Conservation (phyloP, 2,888 invertebrate species). For the Ornithoptera priamus region DNA sequence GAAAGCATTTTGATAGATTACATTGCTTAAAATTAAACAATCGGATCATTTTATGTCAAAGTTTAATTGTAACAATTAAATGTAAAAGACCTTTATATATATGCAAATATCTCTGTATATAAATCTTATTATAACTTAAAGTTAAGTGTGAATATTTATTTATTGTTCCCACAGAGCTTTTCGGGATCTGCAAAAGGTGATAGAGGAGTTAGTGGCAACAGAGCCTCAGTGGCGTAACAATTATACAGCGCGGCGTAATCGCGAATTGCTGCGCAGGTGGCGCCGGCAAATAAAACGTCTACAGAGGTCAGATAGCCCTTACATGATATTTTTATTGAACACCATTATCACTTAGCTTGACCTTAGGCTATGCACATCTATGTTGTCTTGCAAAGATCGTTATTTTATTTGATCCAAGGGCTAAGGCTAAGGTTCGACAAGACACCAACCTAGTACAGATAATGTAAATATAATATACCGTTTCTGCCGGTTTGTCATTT, state of each 20-base stretch:
- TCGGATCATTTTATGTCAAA: too few relatives aligned
- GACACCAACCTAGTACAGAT: too few relatives aligned
- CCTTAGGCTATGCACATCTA: too few relatives aligned
- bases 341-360: too few relatives aligned
- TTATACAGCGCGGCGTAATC: conserved; percentile 87
- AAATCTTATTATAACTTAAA: background rate
- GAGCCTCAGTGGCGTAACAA: conserved; percentile 91
- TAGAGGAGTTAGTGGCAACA: conserved; percentile 90
- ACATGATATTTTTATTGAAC: background rate
- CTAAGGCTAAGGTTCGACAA: too few relatives aligned
- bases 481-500: background rate
- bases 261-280: conserved; percentile 92
- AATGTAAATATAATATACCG: too few relatives aligned
- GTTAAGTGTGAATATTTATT: background rate
- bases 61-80: too few relatives aligned
- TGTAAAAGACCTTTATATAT: background rate
- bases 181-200: conserved; percentile 92
- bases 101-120: background rate
- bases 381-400: too few relatives aligned
- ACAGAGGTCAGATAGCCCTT: conserved; percentile 73
- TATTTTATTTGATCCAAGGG: too few relatives aligned
- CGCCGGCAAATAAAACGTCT: conserved; percentile 90
- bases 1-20: too few relatives aligned
- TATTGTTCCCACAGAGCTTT: conserved; percentile 73
- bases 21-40: too few relatives aligned